These are phyloP conservation scores for Meliscaeva auricollis DNA, from an alignment of 2,888 invertebrate species.

Conservation along the genomic window DNA sequence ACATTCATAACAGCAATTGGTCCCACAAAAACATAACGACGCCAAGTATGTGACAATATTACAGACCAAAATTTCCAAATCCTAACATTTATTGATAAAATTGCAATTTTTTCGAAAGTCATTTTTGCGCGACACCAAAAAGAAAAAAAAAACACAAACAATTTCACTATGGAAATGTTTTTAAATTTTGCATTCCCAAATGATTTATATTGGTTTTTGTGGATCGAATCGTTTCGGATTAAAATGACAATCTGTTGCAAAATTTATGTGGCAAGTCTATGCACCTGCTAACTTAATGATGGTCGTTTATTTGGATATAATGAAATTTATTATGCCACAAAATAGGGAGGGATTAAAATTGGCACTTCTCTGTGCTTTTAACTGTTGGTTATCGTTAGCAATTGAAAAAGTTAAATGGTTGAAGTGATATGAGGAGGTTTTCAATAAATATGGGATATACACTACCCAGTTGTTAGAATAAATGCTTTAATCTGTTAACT, in stretches of 20 bases:
- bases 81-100: constrained; percentile 81
- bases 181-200: constrained; percentile 1
- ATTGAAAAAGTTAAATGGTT: constrained; percentile 39
- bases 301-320: constrained; percentile 57
- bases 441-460: neutral
- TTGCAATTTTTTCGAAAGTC: constrained; percentile 74
- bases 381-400: constrained; percentile 40
- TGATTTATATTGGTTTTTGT: constrained; percentile 55
- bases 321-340: constrained; percentile 58
- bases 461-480: neutral
- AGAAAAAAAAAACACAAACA: neutral
- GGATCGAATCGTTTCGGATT: constrained; percentile 25
- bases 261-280: constrained; percentile 52
- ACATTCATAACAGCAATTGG: constrained; percentile 79
- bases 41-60: constrained; percentile 79
- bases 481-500: neutral
- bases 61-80: constrained; percentile 80
- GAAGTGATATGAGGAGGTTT: neutral
- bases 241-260: constrained; percentile 59
- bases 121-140: constrained; percentile 67
- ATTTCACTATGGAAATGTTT: constrained; percentile 28
- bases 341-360: constrained; percentile 40
- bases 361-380: constrained; percentile 21
- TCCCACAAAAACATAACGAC: constrained; percentile 79
- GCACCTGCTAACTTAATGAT: constrained; percentile 40